Percentiles rank a stretch among this genome's conserved stretches.
phyloP scores from a whole-genome alignment of 1,140 invertebrate species.

The Oppia nitens region DNA sequence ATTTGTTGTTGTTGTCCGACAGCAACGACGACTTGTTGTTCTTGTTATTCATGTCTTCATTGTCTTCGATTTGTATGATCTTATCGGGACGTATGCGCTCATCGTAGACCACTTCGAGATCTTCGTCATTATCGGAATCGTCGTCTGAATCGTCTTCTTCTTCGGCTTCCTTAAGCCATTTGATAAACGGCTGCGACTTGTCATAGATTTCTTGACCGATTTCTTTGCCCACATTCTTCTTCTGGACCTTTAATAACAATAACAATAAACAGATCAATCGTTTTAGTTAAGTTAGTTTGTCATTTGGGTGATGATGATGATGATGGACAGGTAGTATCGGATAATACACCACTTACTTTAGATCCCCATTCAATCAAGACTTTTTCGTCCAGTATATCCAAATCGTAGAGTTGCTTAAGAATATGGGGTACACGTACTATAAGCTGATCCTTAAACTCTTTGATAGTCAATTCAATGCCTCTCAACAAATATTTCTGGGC shows the following conservation, averaged over 20 bases:
- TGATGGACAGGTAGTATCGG: not conserved
- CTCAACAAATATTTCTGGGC: conserved; percentile 89
- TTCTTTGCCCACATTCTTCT: conserved; percentile 83
- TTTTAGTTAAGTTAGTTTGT: not conserved
- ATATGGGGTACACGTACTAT: conserved; percentile 75
- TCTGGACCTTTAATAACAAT: conserved; percentile 36
- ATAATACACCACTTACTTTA: conserved; percentile 44
- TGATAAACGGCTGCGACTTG: conserved; percentile 79
- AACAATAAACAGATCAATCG: not conserved
- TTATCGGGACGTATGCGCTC: conserved; percentile 14
- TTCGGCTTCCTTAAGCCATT: conserved; percentile 91
- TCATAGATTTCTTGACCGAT: conserved; percentile 77
- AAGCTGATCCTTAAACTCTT: conserved; percentile 55
- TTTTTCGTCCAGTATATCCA: conserved; percentile 85
- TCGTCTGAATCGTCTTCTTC: conserved; percentile 58
- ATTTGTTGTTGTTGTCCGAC: conserved; percentile 33
- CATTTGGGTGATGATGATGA: not conserved
- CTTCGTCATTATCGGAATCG: conserved; percentile 46
- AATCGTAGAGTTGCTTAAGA: conserved; percentile 83
- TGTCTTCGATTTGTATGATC: conserved; percentile 13
- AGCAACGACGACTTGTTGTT: conserved; percentile 23
- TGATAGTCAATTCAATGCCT: conserved; percentile 83
- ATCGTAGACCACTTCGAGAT: conserved; percentile 33
- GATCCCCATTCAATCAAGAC: conserved; percentile 81
- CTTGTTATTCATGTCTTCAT: too few relatives aligned